phyloP scores from a whole-genome alignment of 2,113 vertebrate species.

The Sorex araneus region DNA sequence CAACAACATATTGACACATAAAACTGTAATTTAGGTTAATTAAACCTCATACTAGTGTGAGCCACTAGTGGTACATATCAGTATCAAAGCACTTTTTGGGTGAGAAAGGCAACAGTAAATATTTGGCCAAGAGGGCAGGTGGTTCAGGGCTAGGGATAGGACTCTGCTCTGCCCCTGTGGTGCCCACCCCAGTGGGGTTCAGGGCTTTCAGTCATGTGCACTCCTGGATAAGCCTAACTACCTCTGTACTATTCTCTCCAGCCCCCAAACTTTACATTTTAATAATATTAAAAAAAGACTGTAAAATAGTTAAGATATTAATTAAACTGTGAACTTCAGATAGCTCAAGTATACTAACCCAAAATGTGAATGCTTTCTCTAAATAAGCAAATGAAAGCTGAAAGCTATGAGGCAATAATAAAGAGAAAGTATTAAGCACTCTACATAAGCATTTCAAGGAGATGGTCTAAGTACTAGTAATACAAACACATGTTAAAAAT shows the following conservation, averaged over 20 bases:
- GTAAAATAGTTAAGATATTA: background rate
- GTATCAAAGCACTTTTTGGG: background rate
- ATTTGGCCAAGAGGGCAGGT: background rate
- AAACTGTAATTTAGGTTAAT: too few relatives aligned
- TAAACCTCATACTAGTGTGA: too few relatives aligned
- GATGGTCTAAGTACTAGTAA: background rate
- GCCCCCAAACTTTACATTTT: background rate
- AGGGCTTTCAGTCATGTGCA: too few relatives aligned
- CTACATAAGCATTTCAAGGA: background rate
- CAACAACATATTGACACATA: background rate
- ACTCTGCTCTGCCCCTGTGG: too few relatives aligned
- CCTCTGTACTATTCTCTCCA: too few relatives aligned
- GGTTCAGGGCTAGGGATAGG: too few relatives aligned
- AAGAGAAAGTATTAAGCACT: background rate
- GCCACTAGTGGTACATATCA: too few relatives aligned
- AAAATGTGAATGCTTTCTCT: slow-evolving; percentile 24
- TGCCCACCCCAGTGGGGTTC: too few relatives aligned
- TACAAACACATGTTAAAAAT: background rate
- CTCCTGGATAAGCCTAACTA: too few relatives aligned
- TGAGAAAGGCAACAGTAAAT: background rate
- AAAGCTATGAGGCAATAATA: background rate
- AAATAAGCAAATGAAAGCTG: background rate
- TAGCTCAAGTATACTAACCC: background rate
- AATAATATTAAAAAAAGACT: background rate
- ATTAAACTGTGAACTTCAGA: background rate